phyloP scores from a whole-genome alignment of 1,140 invertebrate genomes.

The Euwallacea fornicatus region DNA sequence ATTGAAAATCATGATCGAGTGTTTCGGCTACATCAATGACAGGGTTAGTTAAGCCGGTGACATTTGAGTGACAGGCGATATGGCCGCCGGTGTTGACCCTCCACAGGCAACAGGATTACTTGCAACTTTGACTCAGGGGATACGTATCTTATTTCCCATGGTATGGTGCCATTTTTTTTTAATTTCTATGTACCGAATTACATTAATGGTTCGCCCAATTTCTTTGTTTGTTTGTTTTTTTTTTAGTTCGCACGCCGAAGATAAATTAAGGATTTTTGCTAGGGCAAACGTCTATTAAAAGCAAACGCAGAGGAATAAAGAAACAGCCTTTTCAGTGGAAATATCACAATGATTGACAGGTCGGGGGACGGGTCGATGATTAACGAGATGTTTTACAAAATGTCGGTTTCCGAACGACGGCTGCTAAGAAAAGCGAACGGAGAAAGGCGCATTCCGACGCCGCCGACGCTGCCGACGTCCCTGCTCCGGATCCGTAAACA shows the following conservation, averaged over 20 bases:
- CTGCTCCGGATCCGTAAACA: conserved; percentile 26
- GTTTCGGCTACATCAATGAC: conserved; percentile 42
- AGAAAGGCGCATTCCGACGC: conserved; percentile 30
- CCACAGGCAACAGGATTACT: conserved; percentile 43
- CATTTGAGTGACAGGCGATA: conserved; percentile 48
- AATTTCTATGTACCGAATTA: too few relatives aligned
- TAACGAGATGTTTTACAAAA: conserved; percentile 52
- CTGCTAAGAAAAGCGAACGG: conserved; percentile 24
- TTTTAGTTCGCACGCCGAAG: conserved; percentile 8
- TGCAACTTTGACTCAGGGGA: conserved; percentile 36
- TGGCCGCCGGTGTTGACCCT: conserved; percentile 48
- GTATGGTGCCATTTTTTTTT: neutral
- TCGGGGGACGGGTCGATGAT: conserved; percentile 49
- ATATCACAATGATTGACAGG: conserved; percentile 52
- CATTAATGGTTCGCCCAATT: neutral
- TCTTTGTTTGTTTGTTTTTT: neutral
- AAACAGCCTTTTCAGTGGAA: conserved; percentile 40
- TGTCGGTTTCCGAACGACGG: conserved; percentile 49
- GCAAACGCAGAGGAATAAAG: conserved; percentile 34
- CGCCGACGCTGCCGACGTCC: conserved; percentile 23
- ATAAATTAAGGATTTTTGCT: conserved; percentile 29
- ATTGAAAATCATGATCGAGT: neutral
- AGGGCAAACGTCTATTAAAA: conserved; percentile 40
- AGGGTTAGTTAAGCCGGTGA: conserved; percentile 47
- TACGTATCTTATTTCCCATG: neutral